Evolutionary conservation across 2,113 vertebrate genomes (phyloP).

Genomic region (Tyrannus savana): DNA sequence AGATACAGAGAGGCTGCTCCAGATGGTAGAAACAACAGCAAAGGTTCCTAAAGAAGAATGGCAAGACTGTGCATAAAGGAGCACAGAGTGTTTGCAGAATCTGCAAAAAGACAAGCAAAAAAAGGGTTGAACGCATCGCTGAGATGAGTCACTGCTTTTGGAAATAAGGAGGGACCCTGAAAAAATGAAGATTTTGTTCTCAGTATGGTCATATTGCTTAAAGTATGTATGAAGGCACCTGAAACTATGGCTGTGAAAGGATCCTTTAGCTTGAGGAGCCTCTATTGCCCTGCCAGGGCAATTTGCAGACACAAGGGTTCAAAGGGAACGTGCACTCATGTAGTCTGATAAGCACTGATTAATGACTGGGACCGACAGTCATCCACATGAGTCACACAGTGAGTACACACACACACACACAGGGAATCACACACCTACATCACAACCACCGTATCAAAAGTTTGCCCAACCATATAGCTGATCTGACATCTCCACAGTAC

Average conservation of each 20-base stretch:
- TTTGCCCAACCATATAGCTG: background rate
- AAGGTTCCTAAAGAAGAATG: background rate
- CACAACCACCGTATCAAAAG: background rate
- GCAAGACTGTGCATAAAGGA: background rate
- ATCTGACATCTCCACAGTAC: background rate
- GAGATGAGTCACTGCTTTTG: background rate
- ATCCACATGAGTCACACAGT: background rate
- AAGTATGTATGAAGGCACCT: background rate
- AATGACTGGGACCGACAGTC: background rate
- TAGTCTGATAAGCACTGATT: background rate
- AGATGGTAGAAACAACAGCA: slow-evolving; percentile 21
- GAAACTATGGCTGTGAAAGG: background rate
- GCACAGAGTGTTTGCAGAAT: background rate
- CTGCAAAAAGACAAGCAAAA: background rate
- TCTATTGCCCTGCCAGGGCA: background rate
- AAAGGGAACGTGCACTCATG: background rate
- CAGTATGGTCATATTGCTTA: background rate
- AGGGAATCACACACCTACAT: background rate
- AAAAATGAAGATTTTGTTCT: background rate
- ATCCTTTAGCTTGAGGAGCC: background rate
- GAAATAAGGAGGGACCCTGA: background rate
- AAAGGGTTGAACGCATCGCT: background rate
- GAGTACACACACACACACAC: too few relatives aligned
- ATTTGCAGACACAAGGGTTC: background rate
- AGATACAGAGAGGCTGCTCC: slow-evolving; percentile 15